A percentile compares a stretch with the other conserved stretches of the same genome.
phyloP scores from a whole-genome alignment of 2,888 invertebrate species.

The Dromius quadrimaculatus region DNA sequence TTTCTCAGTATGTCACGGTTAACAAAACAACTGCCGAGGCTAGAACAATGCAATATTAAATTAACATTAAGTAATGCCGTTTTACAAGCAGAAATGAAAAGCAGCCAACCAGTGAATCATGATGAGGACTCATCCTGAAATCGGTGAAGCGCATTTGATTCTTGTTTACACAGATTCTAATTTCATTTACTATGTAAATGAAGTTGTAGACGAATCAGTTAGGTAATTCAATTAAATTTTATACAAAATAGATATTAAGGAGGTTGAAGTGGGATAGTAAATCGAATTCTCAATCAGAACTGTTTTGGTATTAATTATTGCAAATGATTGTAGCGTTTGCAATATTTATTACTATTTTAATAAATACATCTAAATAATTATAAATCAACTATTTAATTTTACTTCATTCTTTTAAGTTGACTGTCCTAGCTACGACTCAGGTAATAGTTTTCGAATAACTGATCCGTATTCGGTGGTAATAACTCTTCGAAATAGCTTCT shows the following conservation, averaged over 20 bases:
- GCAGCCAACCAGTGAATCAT: background rate
- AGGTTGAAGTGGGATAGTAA: background rate
- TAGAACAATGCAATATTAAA: constrained; percentile 46
- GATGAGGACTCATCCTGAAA: background rate
- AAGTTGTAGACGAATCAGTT: background rate
- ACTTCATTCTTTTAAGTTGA: too few relatives aligned
- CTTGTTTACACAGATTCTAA: background rate
- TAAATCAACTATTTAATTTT: too few relatives aligned
- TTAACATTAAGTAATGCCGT: constrained; percentile 45
- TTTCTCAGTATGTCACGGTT: constrained; percentile 53
- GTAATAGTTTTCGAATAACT: too few relatives aligned
- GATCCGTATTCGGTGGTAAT: too few relatives aligned
- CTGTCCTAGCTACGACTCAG: too few relatives aligned
- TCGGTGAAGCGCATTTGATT: background rate
- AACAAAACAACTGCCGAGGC: constrained; percentile 51
- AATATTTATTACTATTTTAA: too few relatives aligned
- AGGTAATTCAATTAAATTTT: too few relatives aligned
- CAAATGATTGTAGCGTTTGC: too few relatives aligned
- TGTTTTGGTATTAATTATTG: too few relatives aligned
- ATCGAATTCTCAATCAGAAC: too few relatives aligned
- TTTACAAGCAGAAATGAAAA: constrained; percentile 11
- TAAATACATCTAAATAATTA: too few relatives aligned
- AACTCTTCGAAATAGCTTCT: background rate
- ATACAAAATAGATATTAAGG: too few relatives aligned
- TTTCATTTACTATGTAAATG: background rate